Evolutionary conservation across 2,113 vertebrate genomes (phyloP), one percentile per base, ranked within the genome.

Genomic region (Myocastor coypus): DNA sequence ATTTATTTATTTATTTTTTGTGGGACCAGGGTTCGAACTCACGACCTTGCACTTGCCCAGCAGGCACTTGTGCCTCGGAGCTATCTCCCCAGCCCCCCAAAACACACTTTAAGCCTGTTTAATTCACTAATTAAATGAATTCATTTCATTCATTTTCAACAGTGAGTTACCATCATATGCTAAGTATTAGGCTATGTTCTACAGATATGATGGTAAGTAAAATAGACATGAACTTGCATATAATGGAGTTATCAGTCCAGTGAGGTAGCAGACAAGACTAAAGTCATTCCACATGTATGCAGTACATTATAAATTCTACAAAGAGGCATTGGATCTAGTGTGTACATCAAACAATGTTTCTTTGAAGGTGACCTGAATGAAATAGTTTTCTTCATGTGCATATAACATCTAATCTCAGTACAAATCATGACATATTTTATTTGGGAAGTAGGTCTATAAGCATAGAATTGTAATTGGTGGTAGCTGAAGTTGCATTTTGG

Each of bases 71-170:
- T n/a, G n/a, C n/a, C n/a, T n/a, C n/a, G n/a, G n/a, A n/a, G n/a
- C n/a, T n/a, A n/a, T n/a, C n/a, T n/a, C n/a, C n/a, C n/a, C n/a
- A n/a, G n/a, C n/a, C n/a, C n/a, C n/a, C n/a, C n/a, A 37, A 30
- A 32, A 30, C 83, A 46, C 46, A 46, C 8, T 46, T 46, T 46
- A 83, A 61, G 37, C 11, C 24, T 64, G 34, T 71, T 20, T 61
- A 81, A 42, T 78, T 20, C 42, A 42, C 12, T 28, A 73, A 1
- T 46, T 46, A 46, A 46, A 46, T 46, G 46, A 46, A 17, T 30
- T 32, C 37, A 73, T 57, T 92, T 88, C 55, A 92, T 83, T 95
- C 42, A 64, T 24, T 66, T 66, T 73, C 46, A 88, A 57, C 17
- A 78, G 22, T 13, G 30, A 80, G 28, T 78, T 84, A 52, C 46